Evolutionary conservation across 1,140 invertebrate genomes (phyloP).

Genomic region (Euura saliciscinereae): DNA sequence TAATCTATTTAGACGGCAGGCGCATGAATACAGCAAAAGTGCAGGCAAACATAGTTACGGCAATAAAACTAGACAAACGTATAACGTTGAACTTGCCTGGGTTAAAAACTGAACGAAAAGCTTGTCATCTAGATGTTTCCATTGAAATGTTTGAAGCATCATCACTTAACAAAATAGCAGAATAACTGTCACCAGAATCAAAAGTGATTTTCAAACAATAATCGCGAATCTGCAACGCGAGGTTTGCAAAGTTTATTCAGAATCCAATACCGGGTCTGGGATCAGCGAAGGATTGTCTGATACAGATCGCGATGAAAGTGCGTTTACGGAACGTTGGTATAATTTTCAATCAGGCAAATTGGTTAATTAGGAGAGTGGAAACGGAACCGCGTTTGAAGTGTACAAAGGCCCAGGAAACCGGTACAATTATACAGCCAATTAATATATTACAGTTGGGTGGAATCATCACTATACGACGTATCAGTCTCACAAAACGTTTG

Average conservation of each 20-base stretch:
- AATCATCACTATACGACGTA: neutral
- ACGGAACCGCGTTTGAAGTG: neutral
- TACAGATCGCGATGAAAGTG: too few species aligned
- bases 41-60: neutral
- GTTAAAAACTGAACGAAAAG: neutral
- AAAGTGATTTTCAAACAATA: too few species aligned
- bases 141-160: too few species aligned
- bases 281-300: too few species aligned
- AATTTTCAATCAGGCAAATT: neutral
- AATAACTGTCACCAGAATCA: too few species aligned
- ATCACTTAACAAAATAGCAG: too few species aligned
- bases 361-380: neutral
- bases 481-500: constrained; percentile 5
- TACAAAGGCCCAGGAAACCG: neutral
- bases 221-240: too few species aligned
- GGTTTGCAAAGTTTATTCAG: too few species aligned
- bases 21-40: neutral
- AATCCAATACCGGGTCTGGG: too few species aligned
- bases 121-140: neutral
- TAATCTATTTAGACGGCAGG: constrained; percentile 1
- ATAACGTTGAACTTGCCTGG: neutral
- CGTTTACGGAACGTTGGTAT: too few species aligned
- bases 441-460: neutral
- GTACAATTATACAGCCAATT: neutral
- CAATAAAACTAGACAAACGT: neutral